These are phyloP conservation scores for Nemoura dubitans DNA, from an alignment of 2,888 invertebrate genomes.

Conservation along the genomic window DNA sequence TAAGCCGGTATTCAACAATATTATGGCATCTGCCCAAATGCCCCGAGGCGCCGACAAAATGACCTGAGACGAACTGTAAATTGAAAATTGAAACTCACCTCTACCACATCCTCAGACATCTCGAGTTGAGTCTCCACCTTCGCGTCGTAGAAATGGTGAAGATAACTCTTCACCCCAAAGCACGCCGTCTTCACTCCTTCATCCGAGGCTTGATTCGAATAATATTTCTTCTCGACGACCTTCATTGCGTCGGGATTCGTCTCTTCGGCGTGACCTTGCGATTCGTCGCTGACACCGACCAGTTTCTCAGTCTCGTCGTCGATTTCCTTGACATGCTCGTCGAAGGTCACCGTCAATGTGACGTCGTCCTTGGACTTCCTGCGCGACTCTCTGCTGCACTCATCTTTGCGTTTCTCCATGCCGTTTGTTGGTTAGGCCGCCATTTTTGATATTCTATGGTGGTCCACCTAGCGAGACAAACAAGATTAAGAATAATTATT, in stretches of 20 bases:
- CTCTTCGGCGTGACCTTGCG: neutral
- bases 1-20: too few relatives aligned
- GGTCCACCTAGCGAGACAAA: neutral
- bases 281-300: neutral
- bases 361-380: neutral
- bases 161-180: slow-evolving; percentile 63
- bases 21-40: too few relatives aligned
- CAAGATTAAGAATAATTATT: too few relatives aligned
- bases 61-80: too few relatives aligned
- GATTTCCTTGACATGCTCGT: neutral
- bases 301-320: neutral
- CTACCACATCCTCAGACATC: slow-evolving; percentile 50
- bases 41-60: too few relatives aligned
- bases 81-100: slow-evolving; percentile 39
- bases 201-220: neutral
- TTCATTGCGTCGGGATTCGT: neutral
- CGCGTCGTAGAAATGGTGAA: slow-evolving; percentile 63
- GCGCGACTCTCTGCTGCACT: neutral
- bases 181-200: slow-evolving; percentile 50
- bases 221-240: neutral
- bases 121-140: slow-evolving; percentile 52
- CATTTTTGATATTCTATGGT: neutral
- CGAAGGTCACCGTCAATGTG: neutral
- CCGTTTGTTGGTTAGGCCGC: neutral
- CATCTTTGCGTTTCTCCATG: neutral